These are phyloP conservation scores for Xestia xanthographa DNA, from an alignment of 2,888 invertebrate species.

Conservation along the genomic window DNA sequence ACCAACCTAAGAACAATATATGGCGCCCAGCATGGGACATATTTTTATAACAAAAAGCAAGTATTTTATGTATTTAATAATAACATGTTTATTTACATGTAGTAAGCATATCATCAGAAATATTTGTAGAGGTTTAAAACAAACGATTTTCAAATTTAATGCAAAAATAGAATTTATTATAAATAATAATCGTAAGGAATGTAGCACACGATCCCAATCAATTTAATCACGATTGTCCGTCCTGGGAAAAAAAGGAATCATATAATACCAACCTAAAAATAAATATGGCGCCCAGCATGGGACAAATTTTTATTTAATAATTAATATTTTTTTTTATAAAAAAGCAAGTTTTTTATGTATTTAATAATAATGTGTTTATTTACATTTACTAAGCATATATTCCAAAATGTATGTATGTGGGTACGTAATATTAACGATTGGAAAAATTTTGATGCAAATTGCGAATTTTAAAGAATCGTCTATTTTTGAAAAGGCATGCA, in stretches of 20 bases:
- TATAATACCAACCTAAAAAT: slow-evolving; percentile 16
- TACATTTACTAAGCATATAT: slow-evolving; percentile 18
- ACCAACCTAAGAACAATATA: slow-evolving; percentile 9
- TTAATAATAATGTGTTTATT: slow-evolving; percentile 6
- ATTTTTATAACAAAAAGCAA: background rate
- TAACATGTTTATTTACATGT: slow-evolving; percentile 15
- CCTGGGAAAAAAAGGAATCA: slow-evolving; percentile 55
- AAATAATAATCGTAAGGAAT: slow-evolving; percentile 51
- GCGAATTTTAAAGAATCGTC: background rate
- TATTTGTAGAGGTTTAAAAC: background rate
- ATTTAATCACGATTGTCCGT: slow-evolving; percentile 49
- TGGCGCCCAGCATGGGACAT: slow-evolving; percentile 55
- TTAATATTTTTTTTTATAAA: background rate
- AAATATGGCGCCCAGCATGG: slow-evolving; percentile 54
- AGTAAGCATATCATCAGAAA: background rate
- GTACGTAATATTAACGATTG: slow-evolving; percentile 7
- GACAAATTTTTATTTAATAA: slow-evolving; percentile 11
- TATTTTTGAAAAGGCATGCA: background rate
- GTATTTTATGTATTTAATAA: background rate
- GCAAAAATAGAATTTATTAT: slow-evolving; percentile 60
- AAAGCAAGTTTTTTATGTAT: background rate
- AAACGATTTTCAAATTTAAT: slow-evolving; percentile 31
- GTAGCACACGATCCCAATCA: slow-evolving; percentile 31
- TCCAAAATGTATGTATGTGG: background rate
- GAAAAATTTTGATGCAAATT: slow-evolving; percentile 57